Percentiles rank a stretch among this genome's conserved stretches.
Evolutionary conservation across 2,113 vertebrate species (phyloP).

Genomic region (Desmodus rotundus): DNA sequence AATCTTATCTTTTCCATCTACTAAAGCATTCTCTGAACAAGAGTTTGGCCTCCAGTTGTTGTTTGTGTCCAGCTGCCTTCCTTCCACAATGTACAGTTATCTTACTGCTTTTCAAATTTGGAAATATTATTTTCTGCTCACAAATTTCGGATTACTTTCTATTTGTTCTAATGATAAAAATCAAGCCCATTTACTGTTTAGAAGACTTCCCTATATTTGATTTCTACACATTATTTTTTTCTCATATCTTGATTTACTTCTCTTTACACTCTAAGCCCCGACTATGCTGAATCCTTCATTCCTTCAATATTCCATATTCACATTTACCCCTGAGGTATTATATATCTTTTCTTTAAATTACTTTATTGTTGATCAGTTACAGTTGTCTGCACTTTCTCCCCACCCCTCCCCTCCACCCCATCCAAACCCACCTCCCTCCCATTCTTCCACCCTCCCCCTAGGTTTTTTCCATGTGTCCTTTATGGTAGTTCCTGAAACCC

Average conservation of each 20-base stretch:
- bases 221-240: background rate
- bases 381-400: too few relatives aligned
- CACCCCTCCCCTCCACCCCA: too few relatives aligned
- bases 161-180: background rate
- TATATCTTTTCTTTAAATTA: too few relatives aligned
- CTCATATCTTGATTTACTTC: background rate
- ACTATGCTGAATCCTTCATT: background rate
- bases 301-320: background rate
- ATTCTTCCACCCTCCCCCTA: too few relatives aligned
- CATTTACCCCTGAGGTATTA: background rate
- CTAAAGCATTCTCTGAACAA: background rate
- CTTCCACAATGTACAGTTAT: background rate
- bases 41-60: background rate
- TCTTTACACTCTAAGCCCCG: background rate
- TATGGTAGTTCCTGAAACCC: too few relatives aligned
- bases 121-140: background rate
- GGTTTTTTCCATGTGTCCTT: too few relatives aligned
- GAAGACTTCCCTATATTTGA: background rate
- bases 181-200: background rate
- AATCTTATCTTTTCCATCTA: background rate
- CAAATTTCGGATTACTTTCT: background rate
- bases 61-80: background rate
- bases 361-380: too few relatives aligned
- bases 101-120: background rate
- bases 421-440: too few relatives aligned